phyloP scores from a whole-genome alignment of 1,140 invertebrate genomes.

The Zaprionus camerounensis region DNA sequence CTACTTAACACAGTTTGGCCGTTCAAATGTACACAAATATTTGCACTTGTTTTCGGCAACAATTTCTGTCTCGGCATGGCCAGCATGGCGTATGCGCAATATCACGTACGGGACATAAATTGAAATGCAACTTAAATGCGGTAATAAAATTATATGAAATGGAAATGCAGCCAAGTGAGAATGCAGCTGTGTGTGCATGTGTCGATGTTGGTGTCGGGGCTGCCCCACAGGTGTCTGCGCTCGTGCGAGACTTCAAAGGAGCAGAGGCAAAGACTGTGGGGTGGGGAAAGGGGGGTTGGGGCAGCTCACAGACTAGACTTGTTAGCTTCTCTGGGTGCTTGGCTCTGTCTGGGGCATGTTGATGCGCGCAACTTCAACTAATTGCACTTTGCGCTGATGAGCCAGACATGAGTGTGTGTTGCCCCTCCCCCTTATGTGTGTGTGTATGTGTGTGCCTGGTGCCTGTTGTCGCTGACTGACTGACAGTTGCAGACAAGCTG shows the following conservation, averaged over 20 bases:
- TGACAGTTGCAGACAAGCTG: constrained; percentile 81
- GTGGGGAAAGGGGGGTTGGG: neutral
- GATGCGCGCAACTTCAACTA: constrained; percentile 78
- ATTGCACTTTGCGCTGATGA: constrained; percentile 82
- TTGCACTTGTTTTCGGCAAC: constrained; percentile 61
- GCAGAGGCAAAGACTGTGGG: neutral
- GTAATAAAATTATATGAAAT: constrained; percentile 70
- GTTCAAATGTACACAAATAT: constrained; percentile 65
- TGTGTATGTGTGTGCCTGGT: constrained; percentile 22
- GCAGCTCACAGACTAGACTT: constrained; percentile 51
- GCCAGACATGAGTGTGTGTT: constrained; percentile 64
- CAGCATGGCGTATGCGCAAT: constrained; percentile 51
- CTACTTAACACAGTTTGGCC: constrained; percentile 65
- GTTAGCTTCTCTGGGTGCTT: constrained; percentile 72
- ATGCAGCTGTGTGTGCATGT: constrained; percentile 19
- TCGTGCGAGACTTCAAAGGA: constrained; percentile 39
- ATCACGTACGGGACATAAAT: constrained; percentile 59
- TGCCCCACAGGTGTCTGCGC: constrained; percentile 59
- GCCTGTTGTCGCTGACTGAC: constrained; percentile 62
- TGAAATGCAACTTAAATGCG: constrained; percentile 72
- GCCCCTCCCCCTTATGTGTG: neutral
- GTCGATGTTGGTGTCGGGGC: constrained; percentile 2
- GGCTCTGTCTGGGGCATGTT: constrained; percentile 63
- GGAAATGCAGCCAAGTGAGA: constrained; percentile 51
- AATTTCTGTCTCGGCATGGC: constrained; percentile 19